phyloP scores from a whole-genome alignment of 2,888 invertebrate genomes.

The Parthenolecanium corni region DNA sequence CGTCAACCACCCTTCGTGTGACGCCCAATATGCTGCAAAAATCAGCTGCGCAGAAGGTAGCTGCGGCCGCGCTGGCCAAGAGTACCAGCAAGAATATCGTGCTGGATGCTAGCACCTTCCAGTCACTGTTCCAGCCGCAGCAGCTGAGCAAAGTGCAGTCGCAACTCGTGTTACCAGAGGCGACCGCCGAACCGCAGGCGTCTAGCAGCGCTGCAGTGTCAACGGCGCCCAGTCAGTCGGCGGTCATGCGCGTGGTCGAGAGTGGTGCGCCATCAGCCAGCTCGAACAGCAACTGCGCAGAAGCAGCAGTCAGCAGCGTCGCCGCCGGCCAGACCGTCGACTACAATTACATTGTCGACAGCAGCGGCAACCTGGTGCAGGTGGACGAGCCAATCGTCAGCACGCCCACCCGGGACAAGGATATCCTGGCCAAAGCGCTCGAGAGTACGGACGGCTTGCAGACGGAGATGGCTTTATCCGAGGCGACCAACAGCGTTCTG shows the following conservation, averaged over 20 bases:
- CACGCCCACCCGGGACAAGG: no score
- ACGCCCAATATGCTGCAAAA: slow-evolving; percentile 22
- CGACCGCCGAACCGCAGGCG: no score
- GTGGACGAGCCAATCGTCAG: no score
- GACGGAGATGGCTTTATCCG: slow-evolving; percentile 23
- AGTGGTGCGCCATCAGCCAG: no score
- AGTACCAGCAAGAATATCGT: background rate
- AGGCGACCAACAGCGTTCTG: slow-evolving; percentile 16
- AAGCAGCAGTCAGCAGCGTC: background rate
- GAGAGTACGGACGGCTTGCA: slow-evolving; percentile 35
- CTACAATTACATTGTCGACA: slow-evolving; percentile 5
- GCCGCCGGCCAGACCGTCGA: background rate
- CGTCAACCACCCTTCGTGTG: background rate
- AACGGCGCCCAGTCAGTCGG: background rate
- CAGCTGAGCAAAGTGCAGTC: background rate
- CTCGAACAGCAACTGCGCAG: background rate
- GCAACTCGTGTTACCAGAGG: background rate
- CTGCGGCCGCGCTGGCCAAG: background rate
- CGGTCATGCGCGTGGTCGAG: background rate
- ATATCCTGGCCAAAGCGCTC: slow-evolving; percentile 34
- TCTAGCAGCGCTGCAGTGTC: background rate
- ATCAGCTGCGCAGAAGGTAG: background rate
- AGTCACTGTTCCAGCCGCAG: background rate
- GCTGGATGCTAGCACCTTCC: background rate
- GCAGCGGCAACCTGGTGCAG: slow-evolving; percentile 4